A percentile compares a stretch with the other conserved stretches of the same genome.
Conservation (phyloP, 2,888 invertebrate species). For the Prenolepis imparis region DNA sequence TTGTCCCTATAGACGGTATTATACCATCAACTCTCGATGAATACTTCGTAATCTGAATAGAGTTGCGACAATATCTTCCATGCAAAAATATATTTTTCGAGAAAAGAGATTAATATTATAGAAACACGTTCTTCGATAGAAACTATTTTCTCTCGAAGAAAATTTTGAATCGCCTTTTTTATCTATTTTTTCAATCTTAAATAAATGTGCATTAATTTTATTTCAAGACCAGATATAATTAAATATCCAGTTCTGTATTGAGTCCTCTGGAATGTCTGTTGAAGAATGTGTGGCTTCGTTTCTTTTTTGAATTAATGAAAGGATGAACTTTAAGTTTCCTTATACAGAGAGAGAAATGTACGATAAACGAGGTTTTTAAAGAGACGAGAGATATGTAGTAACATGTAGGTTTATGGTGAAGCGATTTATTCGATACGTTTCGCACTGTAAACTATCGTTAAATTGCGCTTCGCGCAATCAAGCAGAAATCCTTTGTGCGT, state of each 20-base stretch:
- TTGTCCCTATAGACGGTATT: neutral
- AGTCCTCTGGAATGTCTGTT: neutral
- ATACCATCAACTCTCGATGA: neutral
- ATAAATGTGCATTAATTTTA: neutral
- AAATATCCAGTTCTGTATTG: neutral
- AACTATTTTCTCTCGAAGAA: neutral
- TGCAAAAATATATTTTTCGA: neutral
- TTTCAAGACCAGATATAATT: conserved; percentile 3
- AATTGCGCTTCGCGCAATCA: conserved; percentile 15
- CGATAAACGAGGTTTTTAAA: conserved; percentile 19
- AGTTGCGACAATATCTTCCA: neutral
- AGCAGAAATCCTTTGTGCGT: conserved; percentile 13
- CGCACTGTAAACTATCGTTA: conserved; percentile 5
- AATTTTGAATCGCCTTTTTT: neutral
- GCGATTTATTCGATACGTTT: conserved; percentile 24
- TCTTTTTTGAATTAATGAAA: conserved; percentile 3
- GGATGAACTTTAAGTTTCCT: conserved; percentile 32
- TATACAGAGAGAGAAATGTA: neutral
- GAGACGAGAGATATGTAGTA: conserved; percentile 18
- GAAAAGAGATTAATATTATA: neutral
- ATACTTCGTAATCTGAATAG: conserved; percentile 7
- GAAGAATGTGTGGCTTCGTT: neutral
- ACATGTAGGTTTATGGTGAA: neutral
- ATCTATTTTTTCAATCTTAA: neutral
- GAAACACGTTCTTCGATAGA: neutral